These are phyloP conservation scores for Reinhardtius hippoglossoides DNA, from an alignment of 2,113 vertebrate species.

Conservation along the genomic window DNA sequence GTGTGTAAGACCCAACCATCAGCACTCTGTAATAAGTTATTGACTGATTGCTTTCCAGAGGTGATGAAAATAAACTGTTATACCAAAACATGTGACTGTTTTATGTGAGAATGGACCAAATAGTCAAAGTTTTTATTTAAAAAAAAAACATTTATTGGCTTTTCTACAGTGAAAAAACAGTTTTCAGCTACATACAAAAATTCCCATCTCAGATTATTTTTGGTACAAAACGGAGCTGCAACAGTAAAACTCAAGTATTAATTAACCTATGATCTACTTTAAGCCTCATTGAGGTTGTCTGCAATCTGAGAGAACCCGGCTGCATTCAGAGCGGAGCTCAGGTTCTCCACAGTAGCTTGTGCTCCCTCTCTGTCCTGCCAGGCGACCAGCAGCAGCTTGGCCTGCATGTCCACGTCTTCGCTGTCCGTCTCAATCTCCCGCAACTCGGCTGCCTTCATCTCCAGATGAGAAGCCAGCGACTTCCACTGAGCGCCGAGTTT, in stretches of 20 bases:
- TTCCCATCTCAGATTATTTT: constrained; percentile 17
- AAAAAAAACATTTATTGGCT: constrained; percentile 62
- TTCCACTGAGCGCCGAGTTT: constrained; percentile 93
- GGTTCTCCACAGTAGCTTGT: constrained; percentile 89
- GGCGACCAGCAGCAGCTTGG: constrained; percentile 93
- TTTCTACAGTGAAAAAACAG: constrained; percentile 51
- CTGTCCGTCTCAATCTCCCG: constrained; percentile 94
- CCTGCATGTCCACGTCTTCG: constrained; percentile 92
- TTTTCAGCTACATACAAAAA: constrained; percentile 56
- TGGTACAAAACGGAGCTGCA: constrained; percentile 40
- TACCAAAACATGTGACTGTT: constrained; percentile 68
- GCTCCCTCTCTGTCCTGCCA: constrained; percentile 96
- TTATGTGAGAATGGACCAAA: constrained; percentile 10
- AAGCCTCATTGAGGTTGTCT: constrained; percentile 83
- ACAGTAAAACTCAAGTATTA: constrained; percentile 5
- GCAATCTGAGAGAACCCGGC: constrained; percentile 88
- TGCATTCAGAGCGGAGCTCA: constrained; percentile 84
- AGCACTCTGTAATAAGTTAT: constrained; percentile 83
- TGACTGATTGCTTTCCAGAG: constrained; percentile 90
- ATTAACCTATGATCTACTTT: background rate
- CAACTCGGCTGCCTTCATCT: constrained; percentile 92
- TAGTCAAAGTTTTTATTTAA: background rate
- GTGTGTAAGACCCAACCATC: constrained; percentile 80
- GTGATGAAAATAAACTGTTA: constrained; percentile 89
- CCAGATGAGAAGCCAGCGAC: constrained; percentile 88